Base-by-base conservation (phyloP, 2,888 invertebrate genomes). In the Plusia festucae region DNA sequence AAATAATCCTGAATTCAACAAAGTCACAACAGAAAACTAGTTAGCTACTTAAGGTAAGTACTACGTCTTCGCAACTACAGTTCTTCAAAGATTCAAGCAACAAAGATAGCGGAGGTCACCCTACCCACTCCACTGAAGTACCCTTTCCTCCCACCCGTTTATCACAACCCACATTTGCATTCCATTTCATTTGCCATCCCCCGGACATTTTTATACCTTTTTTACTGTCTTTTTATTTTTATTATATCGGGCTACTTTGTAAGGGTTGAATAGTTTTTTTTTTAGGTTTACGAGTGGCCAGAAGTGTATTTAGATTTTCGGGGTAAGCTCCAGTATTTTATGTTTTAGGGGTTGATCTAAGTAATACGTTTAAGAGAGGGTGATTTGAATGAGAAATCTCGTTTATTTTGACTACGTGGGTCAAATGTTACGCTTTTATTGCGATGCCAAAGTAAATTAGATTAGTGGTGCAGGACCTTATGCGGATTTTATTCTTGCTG, bases 161-260 rank as follows among this genome's bases (percentile, higher is more conserved):
- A 84, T 82, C 89, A 86, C 86, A 85, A 87, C 84, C 83, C 77
- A 86, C 91, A 93, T 93, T 93, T 92, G 92, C 93, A 93, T 93
- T 91, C 92, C 92, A 92, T 93, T 92, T 92, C 91, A 92, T 92
- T 91, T 90, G 86, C 68, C 73, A 81, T 81, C 74, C 72, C 71
- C 82, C 85, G 88, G 90, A 89, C 89, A 89, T 81, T 91, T 91
- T 91, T 90, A 88, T 90, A 84, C 85, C 86, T 81, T 88, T 90
- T 93, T 93, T 92, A 79, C 76, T 76, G 82, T 79, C 69, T 91
- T 92, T 90, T 91, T 91, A 89, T 91, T 91, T 90, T 91, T 79
- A 81, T 81, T 79, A 88, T 90, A 86, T 85, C 78, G 82, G 82
- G 81, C 82, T 69, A 70, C 71, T 76, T 49, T 49, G 46, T 73